Evolutionary conservation across 92 coral and sea anemone species (phyloP).

Genomic region (Parazoanthus darwini): DNA sequence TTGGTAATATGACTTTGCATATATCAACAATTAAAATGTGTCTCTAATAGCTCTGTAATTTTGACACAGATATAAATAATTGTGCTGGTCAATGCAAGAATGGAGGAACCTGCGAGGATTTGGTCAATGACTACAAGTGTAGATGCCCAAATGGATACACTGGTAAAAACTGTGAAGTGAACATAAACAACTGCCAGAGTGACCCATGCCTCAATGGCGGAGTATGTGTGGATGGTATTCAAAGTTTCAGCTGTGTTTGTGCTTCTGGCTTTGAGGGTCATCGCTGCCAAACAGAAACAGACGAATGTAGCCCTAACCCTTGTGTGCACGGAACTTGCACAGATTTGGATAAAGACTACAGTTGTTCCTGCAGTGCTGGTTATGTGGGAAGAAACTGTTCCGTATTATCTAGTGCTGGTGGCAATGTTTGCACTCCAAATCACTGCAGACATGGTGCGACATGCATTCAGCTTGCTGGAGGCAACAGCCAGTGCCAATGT

Average conservation of each 20-base stretch:
- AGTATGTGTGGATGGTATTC: conserved; percentile 71
- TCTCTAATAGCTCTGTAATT: background rate
- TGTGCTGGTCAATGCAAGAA: conserved; percentile 91
- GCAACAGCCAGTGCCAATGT: conserved; percentile 70
- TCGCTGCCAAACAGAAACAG: conserved; percentile 62
- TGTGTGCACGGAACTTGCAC: conserved; percentile 85
- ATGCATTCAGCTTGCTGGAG: conserved; percentile 61
- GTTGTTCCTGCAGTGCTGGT: conserved; percentile 73
- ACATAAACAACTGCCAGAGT: conserved; percentile 71
- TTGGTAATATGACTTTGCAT: too few relatives aligned
- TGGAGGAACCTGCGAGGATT: conserved; percentile 81
- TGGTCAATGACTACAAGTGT: conserved; percentile 76
- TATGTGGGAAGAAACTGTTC: conserved; percentile 89
- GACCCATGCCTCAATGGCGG: conserved; percentile 87
- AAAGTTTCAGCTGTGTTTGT: conserved; percentile 79
- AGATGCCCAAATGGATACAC: conserved; percentile 67
- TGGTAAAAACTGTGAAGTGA: conserved; percentile 75
- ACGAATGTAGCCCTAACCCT: conserved; percentile 84
- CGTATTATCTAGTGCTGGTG: conserved; percentile 18
- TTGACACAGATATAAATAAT: conserved; percentile 74
- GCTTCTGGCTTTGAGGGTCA: conserved; percentile 81
- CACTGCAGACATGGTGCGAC: conserved; percentile 85
- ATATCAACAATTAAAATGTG: background rate
- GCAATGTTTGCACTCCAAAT: conserved; percentile 60
- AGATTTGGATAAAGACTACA: conserved; percentile 81